Evolutionary conservation across 2,888 invertebrate genomes (phyloP).

Genomic region (Tolmerus cingulatus): DNA sequence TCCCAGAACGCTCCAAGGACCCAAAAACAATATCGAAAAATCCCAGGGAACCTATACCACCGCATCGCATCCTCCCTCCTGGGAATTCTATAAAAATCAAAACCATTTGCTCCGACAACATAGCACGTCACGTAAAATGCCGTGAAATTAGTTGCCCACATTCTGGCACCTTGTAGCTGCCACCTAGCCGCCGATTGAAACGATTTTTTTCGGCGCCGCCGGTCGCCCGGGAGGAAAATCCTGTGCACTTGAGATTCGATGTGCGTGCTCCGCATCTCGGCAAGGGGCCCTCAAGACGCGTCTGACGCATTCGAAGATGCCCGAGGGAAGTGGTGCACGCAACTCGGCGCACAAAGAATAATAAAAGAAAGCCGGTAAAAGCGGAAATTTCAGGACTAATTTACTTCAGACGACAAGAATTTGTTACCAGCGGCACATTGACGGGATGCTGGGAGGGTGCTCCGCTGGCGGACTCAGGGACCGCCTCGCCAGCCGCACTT

Average conservation of each 20-base stretch:
- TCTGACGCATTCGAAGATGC: not conserved
- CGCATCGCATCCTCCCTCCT: not conserved
- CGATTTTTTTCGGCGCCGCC: not conserved
- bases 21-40: not conserved
- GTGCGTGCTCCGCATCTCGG: not conserved
- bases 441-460: not conserved
- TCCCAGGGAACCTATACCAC: not conserved
- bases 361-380: not conserved
- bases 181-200: constrained; percentile 7
- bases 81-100: not conserved
- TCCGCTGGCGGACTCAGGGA: not conserved
- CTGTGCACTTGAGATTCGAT: not conserved
- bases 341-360: not conserved
- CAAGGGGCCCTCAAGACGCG: not conserved
- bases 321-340: not conserved
- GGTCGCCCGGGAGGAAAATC: not conserved
- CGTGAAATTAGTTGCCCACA: constrained; percentile 21
- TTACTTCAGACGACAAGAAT: constrained; percentile 14
- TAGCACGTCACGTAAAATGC: not conserved
- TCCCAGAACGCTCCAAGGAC: not conserved
- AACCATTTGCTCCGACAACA: not conserved
- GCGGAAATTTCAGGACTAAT: constrained; percentile 36
- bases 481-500: not conserved
- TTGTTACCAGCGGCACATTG: not conserved
- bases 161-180: constrained; percentile 28